Base-by-base conservation (phyloP, 1,140 invertebrate species). In the Lucilia sericata region DNA sequence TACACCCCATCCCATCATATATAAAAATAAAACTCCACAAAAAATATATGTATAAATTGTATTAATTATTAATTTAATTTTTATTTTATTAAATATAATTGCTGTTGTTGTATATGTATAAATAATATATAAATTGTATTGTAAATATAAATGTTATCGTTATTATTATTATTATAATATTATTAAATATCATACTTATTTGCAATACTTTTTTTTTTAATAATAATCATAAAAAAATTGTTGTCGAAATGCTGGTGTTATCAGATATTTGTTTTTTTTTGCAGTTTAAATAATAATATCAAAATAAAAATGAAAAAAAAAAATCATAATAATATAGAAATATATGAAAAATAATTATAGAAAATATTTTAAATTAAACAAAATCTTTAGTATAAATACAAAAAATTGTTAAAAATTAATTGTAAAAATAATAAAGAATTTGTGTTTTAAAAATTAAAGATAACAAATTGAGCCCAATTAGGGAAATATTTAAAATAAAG, bases 111-210 rank as follows among this genome's bases (percentile, higher is more conserved):
- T 80, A 80, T 80, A 80, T 80, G 76, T 80, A 80, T 80, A 80
- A 80, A 80, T 80, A 80, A 70, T 47, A 80, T 80, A 80, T 80
- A 80, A 80, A 80, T 30, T 80, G 76, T 80, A 80, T 80, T 80
- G 76, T 80, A 80, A 80, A 80, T 80, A 80, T 80, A 80, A 80
- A 80, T 80, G 76, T 80, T 80, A 80, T 49, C n/a, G n/a, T n/a
- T n/a, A 30, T 30, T 3, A 3, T 30, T 30, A 30, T 30, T 30
- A 30, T 30, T 80, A 80, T 80, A 78, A 36, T 47, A 49, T 78
- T 78, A 70, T 80, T 80, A 80, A 76, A 17, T 80, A 80, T 80
- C 34, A 80, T 78, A 78, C n/a, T 78, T 51, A 21, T 80, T 80
- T 70, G 65, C 65, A 70, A 70, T 70, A 70, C 65, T 70, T 30